phyloP scores from a whole-genome alignment of 2,888 invertebrate species.

The Tubulanus polymorphus region DNA sequence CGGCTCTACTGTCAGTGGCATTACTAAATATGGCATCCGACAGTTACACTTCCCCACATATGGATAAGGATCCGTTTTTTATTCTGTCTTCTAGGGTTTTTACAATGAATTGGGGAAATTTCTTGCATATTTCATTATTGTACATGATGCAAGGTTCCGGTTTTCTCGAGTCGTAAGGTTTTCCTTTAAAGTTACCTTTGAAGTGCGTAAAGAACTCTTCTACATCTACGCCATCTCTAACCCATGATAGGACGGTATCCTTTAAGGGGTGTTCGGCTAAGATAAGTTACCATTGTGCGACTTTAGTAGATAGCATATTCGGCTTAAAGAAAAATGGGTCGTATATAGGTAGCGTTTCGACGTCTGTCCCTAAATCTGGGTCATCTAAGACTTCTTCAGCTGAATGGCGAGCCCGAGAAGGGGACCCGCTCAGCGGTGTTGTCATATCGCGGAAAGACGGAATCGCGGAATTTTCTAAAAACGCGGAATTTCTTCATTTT shows the following conservation, averaged over 20 bases:
- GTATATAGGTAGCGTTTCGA: too few relatives aligned
- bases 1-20: conserved; percentile 17
- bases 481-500: too few relatives aligned
- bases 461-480: too few relatives aligned
- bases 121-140: not conserved
- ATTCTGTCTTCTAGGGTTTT: conserved; percentile 6
- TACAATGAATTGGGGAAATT: conserved; percentile 3
- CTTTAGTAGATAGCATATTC: too few relatives aligned
- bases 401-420: too few relatives aligned
- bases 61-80: conserved; percentile 7
- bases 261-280: not conserved
- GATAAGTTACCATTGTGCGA: not conserved
- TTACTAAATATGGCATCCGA: conserved; percentile 8
- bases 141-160: not conserved
- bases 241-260: conserved; percentile 3
- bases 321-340: too few relatives aligned
- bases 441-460: too few relatives aligned
- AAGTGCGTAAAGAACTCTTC: conserved; percentile 7
- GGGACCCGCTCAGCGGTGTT: too few relatives aligned
- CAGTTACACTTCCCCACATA: conserved; percentile 11
- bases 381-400: too few relatives aligned
- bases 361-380: too few relatives aligned
- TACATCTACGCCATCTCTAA: conserved; percentile 6
- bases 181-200: conserved; percentile 16
- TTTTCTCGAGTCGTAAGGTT: not conserved